Evolutionary conservation across 2,113 vertebrate species (phyloP), one percentile per base, ranked within the genome.

Genomic region (Anseranas semipalmata): DNA sequence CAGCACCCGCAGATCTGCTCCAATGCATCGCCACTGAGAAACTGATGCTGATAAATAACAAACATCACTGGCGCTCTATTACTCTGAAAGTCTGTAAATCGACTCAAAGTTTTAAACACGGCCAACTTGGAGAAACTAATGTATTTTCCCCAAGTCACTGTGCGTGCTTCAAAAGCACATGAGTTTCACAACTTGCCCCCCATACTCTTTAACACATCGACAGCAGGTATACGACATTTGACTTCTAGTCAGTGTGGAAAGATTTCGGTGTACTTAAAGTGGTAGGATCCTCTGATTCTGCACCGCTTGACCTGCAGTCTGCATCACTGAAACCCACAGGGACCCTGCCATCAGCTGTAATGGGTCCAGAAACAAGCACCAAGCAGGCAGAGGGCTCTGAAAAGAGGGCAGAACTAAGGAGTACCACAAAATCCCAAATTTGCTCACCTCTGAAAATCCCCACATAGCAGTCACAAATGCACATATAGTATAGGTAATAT

Each of bases 101-200:
- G 71, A 43, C 8, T 59, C n/a, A 1, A 63, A 58, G 32, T 53
- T 88, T 62, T 55, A 50, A 81, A 65, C 3, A n/a, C 25, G 27
- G 25, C 0, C 30, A 45, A 12, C n/a, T 27, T 4, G 0, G 12
- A 43, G 81, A 76, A 88, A 45, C 9, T 1, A 11, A n/a, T 2
- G 3, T 17, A 7, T 48, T 41, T 33, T 19, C 8, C 32, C 11
- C 4, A 17, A 45, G 2, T 4, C 37, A 27, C n/a, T 18, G 7
- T 2, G 16, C 16, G 37, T 4, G 4, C 33, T 50, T 46, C 6
- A 45, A 48, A 80, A 37, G 43, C n/a, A n/a, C 6, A 22, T 0
- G 1, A 25, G 39, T 68, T 58, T 15, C 45, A n/a, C 7, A 45
- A n/a, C 60, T 24, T 37, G 22, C 12, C 2, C 18, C 33, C 8